phyloP scores from a whole-genome alignment of 2,888 invertebrate genomes.

The Apamea sordens region DNA sequence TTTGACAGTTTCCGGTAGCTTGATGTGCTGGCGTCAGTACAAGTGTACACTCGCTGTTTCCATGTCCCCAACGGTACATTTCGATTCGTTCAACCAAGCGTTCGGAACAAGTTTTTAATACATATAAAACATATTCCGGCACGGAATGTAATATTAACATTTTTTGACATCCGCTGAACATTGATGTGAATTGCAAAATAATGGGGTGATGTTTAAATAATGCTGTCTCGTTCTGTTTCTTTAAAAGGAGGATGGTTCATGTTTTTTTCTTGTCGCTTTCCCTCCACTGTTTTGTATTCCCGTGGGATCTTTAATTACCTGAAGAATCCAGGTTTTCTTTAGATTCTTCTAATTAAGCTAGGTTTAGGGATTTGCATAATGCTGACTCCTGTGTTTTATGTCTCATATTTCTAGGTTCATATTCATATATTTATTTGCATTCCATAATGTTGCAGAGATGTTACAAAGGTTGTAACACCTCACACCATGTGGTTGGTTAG shows the following conservation, averaged over 20 bases:
- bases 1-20: no score
- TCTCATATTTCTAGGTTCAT: not conserved
- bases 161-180: constrained; percentile 43
- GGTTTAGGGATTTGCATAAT: not conserved
- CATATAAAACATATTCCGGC: constrained; percentile 60
- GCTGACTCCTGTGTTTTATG: not conserved
- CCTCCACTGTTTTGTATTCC: not conserved
- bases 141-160: constrained; percentile 51
- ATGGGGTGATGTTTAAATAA: constrained; percentile 22
- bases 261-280: not conserved
- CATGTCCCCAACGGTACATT: constrained; percentile 45
- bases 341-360: not conserved
- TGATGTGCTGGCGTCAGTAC: no score
- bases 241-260: not conserved
- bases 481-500: no score
- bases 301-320: not conserved
- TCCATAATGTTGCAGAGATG: no score
- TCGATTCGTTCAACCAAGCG: constrained; percentile 40
- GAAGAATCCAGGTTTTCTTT: not conserved
- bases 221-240: constrained; percentile 16
- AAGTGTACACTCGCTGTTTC: constrained; percentile 19
- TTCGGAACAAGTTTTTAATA: constrained; percentile 62
- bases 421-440: no score
- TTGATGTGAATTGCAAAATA: constrained; percentile 50
- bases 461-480: no score